Percentiles rank a stretch among this genome's conserved stretches.
These are phyloP conservation scores for Psittacula echo DNA, from an alignment of 2,797 vertebrate genomes.

Conservation along the genomic window DNA sequence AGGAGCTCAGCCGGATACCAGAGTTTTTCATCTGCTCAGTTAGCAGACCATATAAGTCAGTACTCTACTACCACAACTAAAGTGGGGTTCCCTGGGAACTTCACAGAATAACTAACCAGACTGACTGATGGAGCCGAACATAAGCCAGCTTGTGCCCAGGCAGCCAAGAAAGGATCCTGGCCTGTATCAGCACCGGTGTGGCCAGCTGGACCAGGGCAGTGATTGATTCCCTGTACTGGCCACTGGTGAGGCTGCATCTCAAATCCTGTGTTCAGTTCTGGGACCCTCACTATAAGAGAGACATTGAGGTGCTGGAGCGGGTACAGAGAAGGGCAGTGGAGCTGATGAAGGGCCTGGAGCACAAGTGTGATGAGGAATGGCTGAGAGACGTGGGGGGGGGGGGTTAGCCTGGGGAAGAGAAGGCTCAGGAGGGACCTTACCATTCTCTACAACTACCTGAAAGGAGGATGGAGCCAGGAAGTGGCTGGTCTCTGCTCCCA, in stretches of 20 bases:
- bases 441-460: rapidly evolving
- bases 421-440: too few relatives aligned
- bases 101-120: rapidly evolving
- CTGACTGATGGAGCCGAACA: not conserved
- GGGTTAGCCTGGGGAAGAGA: too few relatives aligned
- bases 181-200: not conserved
- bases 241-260: not conserved
- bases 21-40: not conserved
- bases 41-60: not conserved
- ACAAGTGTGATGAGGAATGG: not conserved
- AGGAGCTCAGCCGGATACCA: not conserved
- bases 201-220: not conserved
- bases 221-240: rapidly evolving
- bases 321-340: rapidly evolving
- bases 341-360: not conserved
- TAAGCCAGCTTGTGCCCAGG: not conserved
- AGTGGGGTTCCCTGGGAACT: not conserved
- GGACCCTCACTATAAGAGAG: rapidly evolving
- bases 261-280: not conserved
- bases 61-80: not conserved
- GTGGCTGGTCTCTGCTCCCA: rapidly evolving
- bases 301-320: not conserved
- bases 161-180: not conserved
- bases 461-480: not conserved
- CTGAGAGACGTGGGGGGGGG: not conserved